Evolutionary conservation across 2,797 vertebrate genomes (phyloP).

Genomic region (Peromyscus eremicus): DNA sequence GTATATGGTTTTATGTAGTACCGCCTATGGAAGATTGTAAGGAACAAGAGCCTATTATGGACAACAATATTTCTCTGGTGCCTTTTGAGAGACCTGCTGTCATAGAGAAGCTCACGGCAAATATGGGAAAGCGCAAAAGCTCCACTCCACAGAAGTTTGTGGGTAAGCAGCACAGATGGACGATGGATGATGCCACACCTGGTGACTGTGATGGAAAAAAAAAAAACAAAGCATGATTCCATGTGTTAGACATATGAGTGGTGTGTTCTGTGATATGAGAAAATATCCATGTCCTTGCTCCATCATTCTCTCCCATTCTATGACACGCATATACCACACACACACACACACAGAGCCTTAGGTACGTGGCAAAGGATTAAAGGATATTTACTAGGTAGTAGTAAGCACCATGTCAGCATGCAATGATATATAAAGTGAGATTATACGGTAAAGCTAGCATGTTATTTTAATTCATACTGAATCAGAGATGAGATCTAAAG

Average conservation of each 20-base stretch:
- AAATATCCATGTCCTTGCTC: conserved; percentile 12
- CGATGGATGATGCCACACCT: conserved; percentile 77
- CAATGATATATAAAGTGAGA: not conserved
- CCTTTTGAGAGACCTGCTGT: conserved; percentile 97
- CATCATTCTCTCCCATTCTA: not conserved
- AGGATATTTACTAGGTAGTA: not conserved
- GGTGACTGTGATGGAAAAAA: conserved; percentile 55
- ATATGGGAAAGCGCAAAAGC: conserved; percentile 99
- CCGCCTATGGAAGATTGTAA: conserved; percentile 94
- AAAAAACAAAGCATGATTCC: conserved; percentile 38
- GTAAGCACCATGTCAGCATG: conserved; percentile 16
- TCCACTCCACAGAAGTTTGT: conserved; percentile 99
- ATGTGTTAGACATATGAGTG: conserved; percentile 25
- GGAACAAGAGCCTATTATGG: conserved; percentile 94
- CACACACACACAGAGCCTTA: not conserved
- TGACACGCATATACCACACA: not conserved
- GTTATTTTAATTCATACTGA: not conserved
- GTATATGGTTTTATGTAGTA: conserved; percentile 89
- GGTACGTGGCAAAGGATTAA: not conserved
- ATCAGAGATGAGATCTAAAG: not conserved
- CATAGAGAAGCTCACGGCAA: conserved; percentile 97
- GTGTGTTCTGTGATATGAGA: conserved; percentile 17
- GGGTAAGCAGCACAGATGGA: conserved; percentile 90
- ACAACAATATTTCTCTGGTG: conserved; percentile 92
- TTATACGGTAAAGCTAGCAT: not conserved